Evolutionary conservation across 2,113 vertebrate species (phyloP), one percentile per base, ranked within the genome.

Genomic region (Illadopsis cleaveri): DNA sequence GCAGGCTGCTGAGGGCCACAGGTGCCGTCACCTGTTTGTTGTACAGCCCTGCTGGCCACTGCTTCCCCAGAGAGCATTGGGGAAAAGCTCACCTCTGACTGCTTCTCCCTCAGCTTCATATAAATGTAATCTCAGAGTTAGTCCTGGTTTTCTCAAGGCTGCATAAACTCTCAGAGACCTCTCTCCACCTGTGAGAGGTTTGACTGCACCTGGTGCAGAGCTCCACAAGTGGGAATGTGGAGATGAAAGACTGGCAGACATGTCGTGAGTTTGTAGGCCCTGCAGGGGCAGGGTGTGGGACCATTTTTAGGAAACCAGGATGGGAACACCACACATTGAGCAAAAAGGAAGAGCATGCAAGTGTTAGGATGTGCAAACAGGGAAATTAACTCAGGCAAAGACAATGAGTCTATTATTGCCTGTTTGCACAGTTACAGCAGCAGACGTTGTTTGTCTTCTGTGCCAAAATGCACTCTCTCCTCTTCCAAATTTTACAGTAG

Each of bases 261-360:
- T 0, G 1, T 17, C 2, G 2, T 0, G 0, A 47, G 30, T 42
- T 22, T 1, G 0, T 37, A 30, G 0, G 2, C 20, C 58, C 8
- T 33, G 48, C 35, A 47, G 4, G 40, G 53, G 22, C 45, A 53
- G 54, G 21, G 16, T 5, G 4, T 18, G n/a, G 27, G 71, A 58
- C 24, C 1, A 1, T 35, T 83, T 93, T 94, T 92, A 50, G 79
- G 80, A 86, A 85, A 51, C 12, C n/a, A 37, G 40, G 25, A 75
- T 81, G 37, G 21, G 68, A 61, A 31, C 42, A 54, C 13, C 15
- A 21, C 10, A 2, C 47, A 3, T 73, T 66, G 58, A 54, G 73
- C 51, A 83, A 65, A 81, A 92, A 95, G 92, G 85, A 95, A 96
- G 33, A 73, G 38, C 3, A 1, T 20, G 31, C 42, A 21, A 75